Base-by-base conservation (phyloP, 2,113 vertebrate genomes). In the Indri indri region DNA sequence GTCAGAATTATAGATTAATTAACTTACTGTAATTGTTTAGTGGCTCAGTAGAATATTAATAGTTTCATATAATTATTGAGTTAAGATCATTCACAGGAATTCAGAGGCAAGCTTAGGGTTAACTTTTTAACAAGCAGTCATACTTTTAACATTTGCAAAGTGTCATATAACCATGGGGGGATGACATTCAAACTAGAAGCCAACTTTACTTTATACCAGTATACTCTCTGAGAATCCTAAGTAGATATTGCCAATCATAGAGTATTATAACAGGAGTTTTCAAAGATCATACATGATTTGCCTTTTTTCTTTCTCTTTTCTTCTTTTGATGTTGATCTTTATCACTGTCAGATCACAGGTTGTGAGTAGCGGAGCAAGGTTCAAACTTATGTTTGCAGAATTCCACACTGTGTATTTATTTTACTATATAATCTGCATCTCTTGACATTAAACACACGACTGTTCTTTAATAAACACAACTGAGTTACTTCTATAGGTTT, bases 81-180 rank as follows among this genome's bases (percentile, higher is more conserved):
- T 70, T 85, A 61, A 83, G 6, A 70, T 84, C 2, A 88, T 61
- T 81, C 42, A 86, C 54, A 80, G 22, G 20, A 59, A 74, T 73
- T 84, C 37, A 65, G 57, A 91, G 42, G 12, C 10, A 50, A 90
- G 25, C 1, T 73, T 90, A 61, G 17, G 3, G 66, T 86, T 96
- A 91, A 95, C 27, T 71, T 96, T 92, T 22, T 87, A 73, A 85
- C n/a, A 91, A 85, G 52, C 13, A 89, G 8, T 92, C 88, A 30
- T 61, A 92, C 82, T 89, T 96, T 79, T 76, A 94, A 87, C 70
- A 88, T 88, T 96, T 97, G 6, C 8, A 59, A 76, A 94, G 94
- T 97, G 79, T 93, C 18, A 84, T 65, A 80, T 80, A 83, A 87
- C 95, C 50, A 70, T 74, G 76, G 54, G 50, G 47, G 42, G 71